phyloP scores from a whole-genome alignment of 2,888 invertebrate species.

The Ophion ventricosus region DNA sequence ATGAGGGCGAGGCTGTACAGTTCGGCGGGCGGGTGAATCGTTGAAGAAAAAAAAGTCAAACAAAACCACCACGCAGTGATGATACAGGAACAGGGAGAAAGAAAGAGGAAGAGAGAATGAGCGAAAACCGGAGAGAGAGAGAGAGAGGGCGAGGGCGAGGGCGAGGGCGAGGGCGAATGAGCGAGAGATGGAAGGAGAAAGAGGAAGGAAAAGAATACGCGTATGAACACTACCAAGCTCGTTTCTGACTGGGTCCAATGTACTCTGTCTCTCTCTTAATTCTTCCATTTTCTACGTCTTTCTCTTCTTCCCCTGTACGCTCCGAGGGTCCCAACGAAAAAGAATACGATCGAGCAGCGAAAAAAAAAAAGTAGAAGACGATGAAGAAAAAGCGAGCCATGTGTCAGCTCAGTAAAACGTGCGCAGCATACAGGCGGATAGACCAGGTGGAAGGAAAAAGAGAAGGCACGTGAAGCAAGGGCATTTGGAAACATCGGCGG shows the following conservation, averaged over 20 bases:
- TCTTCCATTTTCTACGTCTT: constrained; percentile 16
- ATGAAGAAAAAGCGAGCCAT: constrained; percentile 20
- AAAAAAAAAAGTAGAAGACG: constrained; percentile 4
- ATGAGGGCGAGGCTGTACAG: constrained; percentile 42
- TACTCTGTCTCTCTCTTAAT: not conserved
- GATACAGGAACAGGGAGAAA: not conserved
- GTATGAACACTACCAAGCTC: constrained; percentile 46
- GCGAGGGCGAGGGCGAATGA: no score
- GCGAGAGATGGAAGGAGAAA: not conserved
- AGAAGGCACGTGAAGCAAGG: constrained; percentile 20
- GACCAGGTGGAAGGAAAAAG: constrained; percentile 57
- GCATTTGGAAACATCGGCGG: constrained; percentile 14
- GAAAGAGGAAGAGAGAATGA: not conserved
- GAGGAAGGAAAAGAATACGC: not conserved
- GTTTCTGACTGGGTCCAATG: constrained; percentile 59
- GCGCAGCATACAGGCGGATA: constrained; percentile 15
- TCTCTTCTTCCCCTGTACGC: constrained; percentile 8
- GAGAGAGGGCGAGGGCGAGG: no score
- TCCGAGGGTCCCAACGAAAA: constrained; percentile 43
- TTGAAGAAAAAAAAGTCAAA: constrained; percentile 16
- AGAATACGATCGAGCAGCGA: constrained; percentile 5
- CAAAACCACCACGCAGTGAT: constrained; percentile 8
- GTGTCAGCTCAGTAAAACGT: constrained; percentile 36
- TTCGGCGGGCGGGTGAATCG: constrained; percentile 18
- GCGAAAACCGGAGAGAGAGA: no score